Conservation (phyloP, 2,888 invertebrate genomes). For the Drosophila cognata region DNA sequence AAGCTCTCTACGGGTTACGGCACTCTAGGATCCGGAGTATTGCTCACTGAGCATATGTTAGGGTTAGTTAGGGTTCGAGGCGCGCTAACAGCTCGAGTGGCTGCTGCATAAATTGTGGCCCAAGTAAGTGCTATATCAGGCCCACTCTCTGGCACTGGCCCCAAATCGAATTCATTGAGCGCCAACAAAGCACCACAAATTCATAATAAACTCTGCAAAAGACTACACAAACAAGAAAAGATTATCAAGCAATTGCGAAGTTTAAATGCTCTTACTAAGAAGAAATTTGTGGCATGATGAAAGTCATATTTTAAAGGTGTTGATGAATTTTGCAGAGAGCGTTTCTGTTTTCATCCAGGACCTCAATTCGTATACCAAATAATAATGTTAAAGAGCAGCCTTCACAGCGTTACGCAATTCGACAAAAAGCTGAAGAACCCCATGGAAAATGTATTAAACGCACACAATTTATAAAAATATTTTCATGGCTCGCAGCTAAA, state of each 20-base stretch:
- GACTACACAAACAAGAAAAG: not conserved
- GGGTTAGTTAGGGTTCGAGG: constrained; percentile 19
- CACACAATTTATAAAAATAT: constrained; percentile 62
- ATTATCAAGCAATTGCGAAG: no score
- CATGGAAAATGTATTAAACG: not conserved
- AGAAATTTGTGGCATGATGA: not conserved
- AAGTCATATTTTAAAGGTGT: not conserved
- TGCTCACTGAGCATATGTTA: constrained; percentile 26
- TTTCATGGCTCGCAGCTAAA: constrained; percentile 68
- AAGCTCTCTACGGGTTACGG: constrained; percentile 30
- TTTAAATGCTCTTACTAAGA: constrained; percentile 1
- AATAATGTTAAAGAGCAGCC: not conserved
- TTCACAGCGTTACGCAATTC: not conserved
- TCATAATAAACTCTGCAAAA: constrained; percentile 29
- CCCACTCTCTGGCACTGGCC: constrained; percentile 9
- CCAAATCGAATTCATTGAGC: constrained; percentile 60
- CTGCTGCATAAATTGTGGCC: constrained; percentile 57
- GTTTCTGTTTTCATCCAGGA: not conserved
- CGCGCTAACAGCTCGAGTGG: constrained; percentile 50
- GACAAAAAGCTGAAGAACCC: not conserved
- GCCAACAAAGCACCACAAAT: constrained; percentile 38
- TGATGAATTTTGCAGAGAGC: not conserved
- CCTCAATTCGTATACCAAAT: not conserved
- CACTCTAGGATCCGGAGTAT: not conserved
- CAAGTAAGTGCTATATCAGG: constrained; percentile 5